These are phyloP conservation scores for Musca domestica DNA, from an alignment of 1,140 invertebrate species.

Conservation along the genomic window DNA sequence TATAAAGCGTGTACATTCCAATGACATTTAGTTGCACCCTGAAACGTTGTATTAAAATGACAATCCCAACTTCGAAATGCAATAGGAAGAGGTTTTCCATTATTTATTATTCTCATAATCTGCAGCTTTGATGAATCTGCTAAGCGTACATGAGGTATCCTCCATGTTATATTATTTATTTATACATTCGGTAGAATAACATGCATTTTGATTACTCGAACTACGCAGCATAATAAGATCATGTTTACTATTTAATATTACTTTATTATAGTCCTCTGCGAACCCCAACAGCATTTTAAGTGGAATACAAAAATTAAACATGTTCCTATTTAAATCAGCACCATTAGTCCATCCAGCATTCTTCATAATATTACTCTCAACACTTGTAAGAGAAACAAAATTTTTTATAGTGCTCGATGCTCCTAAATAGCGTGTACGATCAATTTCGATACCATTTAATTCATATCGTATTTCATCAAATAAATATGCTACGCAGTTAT, in stretches of 20 bases:
- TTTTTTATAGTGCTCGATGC: too few species aligned
- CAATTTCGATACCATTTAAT: slow-evolving; percentile 53
- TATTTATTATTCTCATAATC: slow-evolving; percentile 11
- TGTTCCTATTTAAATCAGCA: slow-evolving; percentile 26
- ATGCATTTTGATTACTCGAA: slow-evolving; percentile 36
- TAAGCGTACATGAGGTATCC: slow-evolving; percentile 23
- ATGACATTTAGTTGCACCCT: too few species aligned
- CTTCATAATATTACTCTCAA: background rate
- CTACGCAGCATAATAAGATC: slow-evolving; percentile 53
- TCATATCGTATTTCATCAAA: slow-evolving; percentile 56
- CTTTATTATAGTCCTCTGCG: slow-evolving; percentile 55
- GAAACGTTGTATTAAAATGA: slow-evolving; percentile 5
- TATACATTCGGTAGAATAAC: slow-evolving; percentile 30
- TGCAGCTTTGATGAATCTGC: background rate
- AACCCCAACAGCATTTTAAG: slow-evolving; percentile 52
- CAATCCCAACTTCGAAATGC: slow-evolving; percentile 23
- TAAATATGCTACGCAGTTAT: slow-evolving; percentile 50
- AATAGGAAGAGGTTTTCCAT: slow-evolving; percentile 7
- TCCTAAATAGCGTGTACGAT: slow-evolving; percentile 52
- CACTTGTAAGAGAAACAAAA: slow-evolving; percentile 26
- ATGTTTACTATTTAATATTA: slow-evolving; percentile 54
- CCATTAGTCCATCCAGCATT: slow-evolving; percentile 2
- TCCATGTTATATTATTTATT: slow-evolving; percentile 30
- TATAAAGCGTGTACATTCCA: slow-evolving; percentile 2
- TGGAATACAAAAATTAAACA: slow-evolving; percentile 50